phyloP scores from a whole-genome alignment of 2,888 invertebrate genomes.

The Drosophila differens region DNA sequence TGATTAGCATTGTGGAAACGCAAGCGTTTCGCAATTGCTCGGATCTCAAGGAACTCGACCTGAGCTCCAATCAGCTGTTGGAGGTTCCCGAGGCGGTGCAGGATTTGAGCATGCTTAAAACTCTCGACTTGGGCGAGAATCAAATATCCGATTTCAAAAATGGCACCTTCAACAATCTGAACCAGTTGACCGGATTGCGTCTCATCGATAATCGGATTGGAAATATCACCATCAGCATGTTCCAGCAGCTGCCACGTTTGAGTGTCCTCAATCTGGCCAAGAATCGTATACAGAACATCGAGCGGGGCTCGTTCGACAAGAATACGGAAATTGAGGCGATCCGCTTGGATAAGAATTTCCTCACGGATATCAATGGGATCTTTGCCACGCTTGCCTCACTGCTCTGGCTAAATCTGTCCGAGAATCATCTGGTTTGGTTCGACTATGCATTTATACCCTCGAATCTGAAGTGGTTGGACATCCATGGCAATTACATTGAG shows the following conservation, averaged over 20 bases:
- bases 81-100: constrained; percentile 93
- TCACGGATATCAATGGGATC: constrained; percentile 95
- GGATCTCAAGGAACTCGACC: constrained; percentile 94
- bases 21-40: constrained; percentile 95
- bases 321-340: constrained; percentile 94
- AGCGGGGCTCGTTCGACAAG: constrained; percentile 92
- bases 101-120: constrained; percentile 93
- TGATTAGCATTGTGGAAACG: constrained; percentile 91
- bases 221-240: constrained; percentile 93
- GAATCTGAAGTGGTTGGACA: constrained; percentile 95
- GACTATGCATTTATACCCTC: constrained; percentile 96
- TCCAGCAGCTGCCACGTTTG: constrained; percentile 93
- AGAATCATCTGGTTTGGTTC: constrained; percentile 96
- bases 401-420: constrained; percentile 94
- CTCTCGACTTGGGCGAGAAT: constrained; percentile 96
- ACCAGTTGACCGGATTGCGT: constrained; percentile 94
- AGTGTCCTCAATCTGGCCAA: constrained; percentile 95
- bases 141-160: constrained; percentile 93
- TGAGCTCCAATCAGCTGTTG: constrained; percentile 93
- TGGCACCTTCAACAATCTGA: constrained; percentile 93
- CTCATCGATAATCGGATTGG: constrained; percentile 96
- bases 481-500: constrained; percentile 95
- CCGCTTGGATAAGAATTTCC: constrained; percentile 93
- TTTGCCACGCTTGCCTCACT: constrained; percentile 94
- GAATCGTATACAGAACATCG: constrained; percentile 94